These are phyloP conservation scores for Ptilorrhoa leucosticta DNA, from an alignment of 2,113 vertebrate species.

Conservation along the genomic window DNA sequence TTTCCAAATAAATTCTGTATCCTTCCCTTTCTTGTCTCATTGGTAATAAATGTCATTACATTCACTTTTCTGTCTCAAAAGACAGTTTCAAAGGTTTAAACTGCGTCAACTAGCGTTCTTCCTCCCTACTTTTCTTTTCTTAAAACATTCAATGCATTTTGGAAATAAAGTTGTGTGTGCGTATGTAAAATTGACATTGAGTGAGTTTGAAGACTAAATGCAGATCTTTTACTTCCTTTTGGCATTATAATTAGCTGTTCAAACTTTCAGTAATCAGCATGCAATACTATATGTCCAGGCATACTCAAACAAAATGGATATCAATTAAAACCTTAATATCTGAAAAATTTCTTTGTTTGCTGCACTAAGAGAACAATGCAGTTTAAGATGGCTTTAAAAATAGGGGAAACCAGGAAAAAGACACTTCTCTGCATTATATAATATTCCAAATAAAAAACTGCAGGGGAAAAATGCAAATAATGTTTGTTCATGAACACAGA, in stretches of 20 bases:
- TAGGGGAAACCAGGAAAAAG: neutral
- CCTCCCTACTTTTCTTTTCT: neutral
- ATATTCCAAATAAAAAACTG: neutral
- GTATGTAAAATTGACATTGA: neutral
- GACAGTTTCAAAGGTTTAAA: neutral
- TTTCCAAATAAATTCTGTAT: neutral
- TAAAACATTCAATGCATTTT: neutral
- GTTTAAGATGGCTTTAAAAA: neutral
- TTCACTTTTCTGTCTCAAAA: neutral
- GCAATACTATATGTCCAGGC: neutral
- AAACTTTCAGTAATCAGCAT: neutral
- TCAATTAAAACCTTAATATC: neutral
- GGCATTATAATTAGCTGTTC: neutral
- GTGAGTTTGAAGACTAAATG: neutral
- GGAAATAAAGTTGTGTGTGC: neutral
- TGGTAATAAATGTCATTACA: neutral
- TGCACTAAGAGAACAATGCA: neutral
- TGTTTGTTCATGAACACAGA: neutral
- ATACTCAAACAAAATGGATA: neutral
- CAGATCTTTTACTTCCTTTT: neutral
- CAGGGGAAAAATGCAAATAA: neutral
- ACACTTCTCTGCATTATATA: neutral
- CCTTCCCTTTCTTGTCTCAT: neutral
- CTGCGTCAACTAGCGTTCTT: neutral
- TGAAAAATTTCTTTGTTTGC: neutral